Evolutionary conservation across 2,113 vertebrate genomes (phyloP).

Genomic region (Psittacus erithacus): DNA sequence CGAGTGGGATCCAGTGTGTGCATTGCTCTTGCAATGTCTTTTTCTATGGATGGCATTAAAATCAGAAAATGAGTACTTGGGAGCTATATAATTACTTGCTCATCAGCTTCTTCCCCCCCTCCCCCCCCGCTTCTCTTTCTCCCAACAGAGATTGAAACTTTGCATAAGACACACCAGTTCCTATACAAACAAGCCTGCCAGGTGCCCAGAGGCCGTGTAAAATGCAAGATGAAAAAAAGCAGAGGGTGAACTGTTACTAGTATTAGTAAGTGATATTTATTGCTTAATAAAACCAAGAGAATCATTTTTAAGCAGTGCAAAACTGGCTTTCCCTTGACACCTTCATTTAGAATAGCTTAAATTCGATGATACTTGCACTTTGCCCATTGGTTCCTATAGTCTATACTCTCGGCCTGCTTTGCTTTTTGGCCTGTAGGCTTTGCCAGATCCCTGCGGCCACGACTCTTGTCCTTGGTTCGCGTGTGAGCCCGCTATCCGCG

Average conservation of each 20-base stretch:
- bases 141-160: not conserved
- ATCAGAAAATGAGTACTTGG: not conserved
- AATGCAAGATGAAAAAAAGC: not conserved
- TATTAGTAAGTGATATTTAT: not conserved
- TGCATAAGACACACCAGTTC: not conserved
- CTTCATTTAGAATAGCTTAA: not conserved
- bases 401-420: not conserved
- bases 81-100: not conserved
- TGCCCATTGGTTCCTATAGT: fast-evolving
- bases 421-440: not conserved
- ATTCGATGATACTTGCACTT: not conserved
- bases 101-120: fast-evolving
- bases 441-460: not conserved
- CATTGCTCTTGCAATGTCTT: not conserved
- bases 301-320: not conserved
- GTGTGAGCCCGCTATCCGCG: fast-evolving
- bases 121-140: fast-evolving
- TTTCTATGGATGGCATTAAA: not conserved
- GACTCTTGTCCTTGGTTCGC: too few relatives aligned
- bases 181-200: not conserved
- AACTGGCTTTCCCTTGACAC: not conserved
- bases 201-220: not conserved
- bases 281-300: not conserved
- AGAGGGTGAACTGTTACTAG: not conserved
- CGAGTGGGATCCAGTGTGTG: not conserved